These are phyloP conservation scores for Erebia ligea DNA, from an alignment of 2,888 invertebrate genomes.

Conservation along the genomic window DNA sequence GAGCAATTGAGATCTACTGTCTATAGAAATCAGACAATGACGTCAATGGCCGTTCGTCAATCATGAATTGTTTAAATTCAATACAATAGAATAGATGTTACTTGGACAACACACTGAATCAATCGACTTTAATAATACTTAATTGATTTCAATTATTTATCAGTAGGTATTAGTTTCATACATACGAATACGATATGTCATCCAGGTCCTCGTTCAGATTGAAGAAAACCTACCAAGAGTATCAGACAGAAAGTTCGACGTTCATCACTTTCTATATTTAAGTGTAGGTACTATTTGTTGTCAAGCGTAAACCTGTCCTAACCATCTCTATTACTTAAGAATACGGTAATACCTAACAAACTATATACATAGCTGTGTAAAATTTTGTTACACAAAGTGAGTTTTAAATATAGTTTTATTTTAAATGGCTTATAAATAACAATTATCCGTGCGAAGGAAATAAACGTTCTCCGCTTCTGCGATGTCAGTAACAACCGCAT, in stretches of 20 bases:
- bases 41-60: conserved; percentile 23
- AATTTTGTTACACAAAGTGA: no score
- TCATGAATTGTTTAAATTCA: conserved; percentile 29
- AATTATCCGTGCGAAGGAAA: conserved; percentile 30
- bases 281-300: no score
- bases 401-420: no score
- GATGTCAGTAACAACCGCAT: conserved; percentile 44
- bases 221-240: no score
- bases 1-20: conserved; percentile 41
- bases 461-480: conserved; percentile 39
- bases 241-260: no score
- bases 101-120: not conserved
- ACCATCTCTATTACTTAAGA: not conserved
- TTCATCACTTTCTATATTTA: no score
- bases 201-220: no score
- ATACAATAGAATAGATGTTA: conserved; percentile 15
- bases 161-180: no score
- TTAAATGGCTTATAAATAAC: conserved; percentile 19
- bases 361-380: not conserved
- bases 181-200: no score
- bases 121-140: not conserved
- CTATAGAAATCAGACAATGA: conserved; percentile 33
- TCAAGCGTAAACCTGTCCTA: no score
- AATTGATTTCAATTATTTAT: not conserved
- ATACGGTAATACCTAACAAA: not conserved